Base-by-base conservation (phyloP, 2,888 invertebrate species). In the Neuroscelio doddi region DNA sequence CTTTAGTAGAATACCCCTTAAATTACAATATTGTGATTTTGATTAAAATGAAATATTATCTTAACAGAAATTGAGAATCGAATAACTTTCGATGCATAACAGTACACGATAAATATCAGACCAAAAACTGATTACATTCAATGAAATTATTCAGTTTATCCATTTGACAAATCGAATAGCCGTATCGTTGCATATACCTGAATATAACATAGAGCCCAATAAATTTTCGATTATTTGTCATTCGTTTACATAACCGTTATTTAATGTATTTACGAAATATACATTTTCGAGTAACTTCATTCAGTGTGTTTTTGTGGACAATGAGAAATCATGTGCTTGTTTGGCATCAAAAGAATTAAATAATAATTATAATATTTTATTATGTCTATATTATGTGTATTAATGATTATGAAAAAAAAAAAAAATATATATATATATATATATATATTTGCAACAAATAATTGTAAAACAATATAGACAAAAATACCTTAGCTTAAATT, bases 131-230 rank as follows among this genome's bases (percentile, higher is more conserved):
- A 57, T 67, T 55, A 46, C 53, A 47, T 41, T 44, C 64, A 69
- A 68, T 69, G 59, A 55, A 69, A 71, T 71, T 63, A 69, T 56
- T 32, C 57, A 45, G 61, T 47, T 58, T 66, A 56, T 69, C 63
- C 67, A 58, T 51, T 62, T 36, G 56, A 9, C 62, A 58, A 69
- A 65, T 65, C 53, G 50, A 57, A 39, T 45, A 36, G 57, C 57
- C 55, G 47, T 53, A 62, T 42, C 39, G 47, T 39, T 59, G 59
- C 57, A 14, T 61, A 68, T 56, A 52, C 36, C 12, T 47, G 47
- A 46, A 39, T 58, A 49, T 32, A 57, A 66, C 47, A 12, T 39
- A 30, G 12, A 39, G 12, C 46, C 53, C 49, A 47, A 36, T 36
- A 34, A 53, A 53, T 50, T 38, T 16, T 21, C 12, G 27, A 50